Evolutionary conservation across 2,797 vertebrate genomes (phyloP).

Genomic region (Trematomus bernacchii): DNA sequence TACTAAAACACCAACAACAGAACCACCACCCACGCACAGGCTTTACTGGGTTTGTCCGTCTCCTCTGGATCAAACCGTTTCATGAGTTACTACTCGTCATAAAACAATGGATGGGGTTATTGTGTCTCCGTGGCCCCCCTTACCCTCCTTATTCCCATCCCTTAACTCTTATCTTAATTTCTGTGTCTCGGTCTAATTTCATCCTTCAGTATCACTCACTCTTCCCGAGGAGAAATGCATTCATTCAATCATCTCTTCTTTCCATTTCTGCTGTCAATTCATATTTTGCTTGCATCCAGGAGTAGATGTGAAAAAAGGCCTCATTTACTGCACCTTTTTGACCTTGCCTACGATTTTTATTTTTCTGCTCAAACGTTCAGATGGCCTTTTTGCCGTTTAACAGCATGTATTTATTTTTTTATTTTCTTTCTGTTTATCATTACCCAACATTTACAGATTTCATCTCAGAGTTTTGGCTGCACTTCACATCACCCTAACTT

Average conservation of each 20-base stretch:
- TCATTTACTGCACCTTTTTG: not conserved
- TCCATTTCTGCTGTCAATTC: constrained; percentile 13
- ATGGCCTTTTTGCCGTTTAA: not conserved
- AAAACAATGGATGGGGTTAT: constrained; percentile 23
- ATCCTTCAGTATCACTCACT: constrained; percentile 11
- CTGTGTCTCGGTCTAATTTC: not conserved
- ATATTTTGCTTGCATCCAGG: constrained; percentile 3
- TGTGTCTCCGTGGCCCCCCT: constrained; percentile 33
- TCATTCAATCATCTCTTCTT: constrained; percentile 9
- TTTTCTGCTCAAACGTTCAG: not conserved
- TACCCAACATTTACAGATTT: not conserved
- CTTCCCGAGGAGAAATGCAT: not conserved
- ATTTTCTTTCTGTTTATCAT: constrained; percentile 6
- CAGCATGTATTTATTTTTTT: not conserved
- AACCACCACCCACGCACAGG: constrained; percentile 38
- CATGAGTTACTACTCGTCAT: constrained; percentile 39
- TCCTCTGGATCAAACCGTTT: constrained; percentile 36
- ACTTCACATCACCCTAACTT: constrained; percentile 17
- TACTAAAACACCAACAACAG: constrained; percentile 54
- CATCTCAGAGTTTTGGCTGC: constrained; percentile 8
- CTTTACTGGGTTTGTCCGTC: constrained; percentile 28
- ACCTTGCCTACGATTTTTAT: not conserved
- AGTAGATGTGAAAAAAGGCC: not conserved
- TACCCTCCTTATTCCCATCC: constrained; percentile 11
- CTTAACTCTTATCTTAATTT: constrained; percentile 17